A percentile compares a stretch with the other conserved stretches of the same genome.
phyloP scores from a whole-genome alignment of 2,888 invertebrate genomes.

The Andrena camellia region DNA sequence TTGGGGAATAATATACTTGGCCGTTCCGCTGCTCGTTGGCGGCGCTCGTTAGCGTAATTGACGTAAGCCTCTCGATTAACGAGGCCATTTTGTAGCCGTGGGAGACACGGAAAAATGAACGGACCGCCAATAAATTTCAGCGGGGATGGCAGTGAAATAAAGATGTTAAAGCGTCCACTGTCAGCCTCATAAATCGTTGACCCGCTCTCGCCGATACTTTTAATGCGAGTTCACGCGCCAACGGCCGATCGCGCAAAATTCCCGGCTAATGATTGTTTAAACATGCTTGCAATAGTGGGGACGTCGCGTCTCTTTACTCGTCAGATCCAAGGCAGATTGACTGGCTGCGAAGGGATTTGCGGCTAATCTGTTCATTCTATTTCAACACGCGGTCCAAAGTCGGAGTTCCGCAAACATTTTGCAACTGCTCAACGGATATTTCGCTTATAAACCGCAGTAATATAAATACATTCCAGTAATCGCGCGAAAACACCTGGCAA shows the following conservation, averaged over 20 bases:
- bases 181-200: slow-evolving; percentile 54
- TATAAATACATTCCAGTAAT: background rate
- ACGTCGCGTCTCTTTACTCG: slow-evolving; percentile 1
- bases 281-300: slow-evolving; percentile 45
- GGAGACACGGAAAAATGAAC: slow-evolving; percentile 52
- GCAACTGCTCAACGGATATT: background rate
- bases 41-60: slow-evolving; percentile 68
- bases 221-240: slow-evolving; percentile 5
- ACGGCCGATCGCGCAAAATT: slow-evolving; percentile 1
- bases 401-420: too few species aligned
- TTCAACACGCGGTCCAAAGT: too few species aligned
- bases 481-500: background rate
- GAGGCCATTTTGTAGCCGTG: slow-evolving; percentile 56
- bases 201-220: slow-evolving; percentile 36
- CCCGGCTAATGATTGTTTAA: slow-evolving; percentile 73
- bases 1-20: slow-evolving; percentile 58
- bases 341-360: too few species aligned
- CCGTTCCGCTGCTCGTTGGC: slow-evolving; percentile 36
- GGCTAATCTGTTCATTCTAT: too few species aligned
- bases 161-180: slow-evolving; percentile 62
- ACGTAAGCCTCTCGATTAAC: slow-evolving; percentile 70
- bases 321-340: too few species aligned
- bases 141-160: slow-evolving; percentile 57
- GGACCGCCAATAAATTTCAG: slow-evolving; percentile 52
- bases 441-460: background rate